Evolutionary conservation across 2,888 invertebrate genomes (phyloP), one percentile per base, ranked within the genome.

Genomic region (Ormyrus nitidulus): DNA sequence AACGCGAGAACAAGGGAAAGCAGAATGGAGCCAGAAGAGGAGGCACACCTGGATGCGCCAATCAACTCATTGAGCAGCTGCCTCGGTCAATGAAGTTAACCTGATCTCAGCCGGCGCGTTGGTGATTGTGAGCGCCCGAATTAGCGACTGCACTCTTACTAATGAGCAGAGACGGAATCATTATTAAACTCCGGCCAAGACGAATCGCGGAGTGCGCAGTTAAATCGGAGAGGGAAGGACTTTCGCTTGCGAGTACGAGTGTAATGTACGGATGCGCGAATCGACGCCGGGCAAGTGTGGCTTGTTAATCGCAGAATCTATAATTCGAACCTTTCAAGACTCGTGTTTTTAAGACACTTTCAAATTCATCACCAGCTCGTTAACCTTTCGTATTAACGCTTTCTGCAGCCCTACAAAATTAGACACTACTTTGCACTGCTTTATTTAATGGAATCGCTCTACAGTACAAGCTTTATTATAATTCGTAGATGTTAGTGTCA

Each of bases 11-110:
- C 6, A 10, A 53, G 64, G 58, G 70, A 8, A 34, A 71, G 81
- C 81, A 68, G 79, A 70, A 51, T 13, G 48, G 73, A 77, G 53
- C 62, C 13, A 46, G 13, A 19, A 81, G 71, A 66, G 72, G 13
- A 65, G 75, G 74, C 81, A 83, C 89, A 88, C 88, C 89, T 90
- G 89, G 84, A 85, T 74, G 77, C 83, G 89, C 87, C 90, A 87
- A 86, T 90, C 89, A 84, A 85, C 87, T 86, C 89, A 90, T 90
- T 90, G 89, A 89, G 86, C 87, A 87, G 88, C 88, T 88, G 88
- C 86, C 83, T 61, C 77, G 77, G 56, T 77, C 73, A 77, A 80
- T 70, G 74, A 77, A 80, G 48, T 56, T 65, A 7, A 49, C 53
- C 44, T 5, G 19, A 51, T 51, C 5, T 53, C 54, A 19, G 51